phyloP scores from a whole-genome alignment of 2,797 vertebrate species.

The Anas georgica region DNA sequence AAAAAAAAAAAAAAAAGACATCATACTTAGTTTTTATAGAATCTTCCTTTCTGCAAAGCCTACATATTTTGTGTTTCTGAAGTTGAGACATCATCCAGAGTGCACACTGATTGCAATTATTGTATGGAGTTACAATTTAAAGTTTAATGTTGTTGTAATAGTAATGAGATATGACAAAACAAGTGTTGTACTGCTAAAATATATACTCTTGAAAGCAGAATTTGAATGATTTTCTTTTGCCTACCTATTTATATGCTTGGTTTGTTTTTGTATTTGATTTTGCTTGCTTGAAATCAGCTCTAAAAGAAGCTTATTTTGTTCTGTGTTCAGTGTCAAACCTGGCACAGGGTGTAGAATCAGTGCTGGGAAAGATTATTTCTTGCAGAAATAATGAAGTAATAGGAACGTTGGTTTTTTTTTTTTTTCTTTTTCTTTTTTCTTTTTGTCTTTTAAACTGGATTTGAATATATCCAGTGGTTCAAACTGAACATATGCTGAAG shows the following conservation, averaged over 20 bases:
- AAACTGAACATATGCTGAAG: background rate
- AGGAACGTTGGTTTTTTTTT: background rate
- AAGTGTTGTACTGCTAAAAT: background rate
- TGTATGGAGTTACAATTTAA: background rate
- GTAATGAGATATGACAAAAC: background rate
- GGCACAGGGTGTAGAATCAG: background rate
- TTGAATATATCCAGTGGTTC: slow-evolving; percentile 10
- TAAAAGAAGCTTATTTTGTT: background rate
- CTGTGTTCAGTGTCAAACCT: background rate
- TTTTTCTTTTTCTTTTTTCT: accelerated
- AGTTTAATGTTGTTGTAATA: background rate
- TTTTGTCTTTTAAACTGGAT: background rate
- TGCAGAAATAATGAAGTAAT: slow-evolving; percentile 28
- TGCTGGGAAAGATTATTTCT: slow-evolving; percentile 23
- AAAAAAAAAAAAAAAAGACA: background rate
- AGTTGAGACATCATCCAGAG: background rate
- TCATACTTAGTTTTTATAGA: background rate
- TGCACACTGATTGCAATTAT: background rate
- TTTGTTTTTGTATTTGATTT: slow-evolving; percentile 3
- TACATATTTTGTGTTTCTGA: background rate
- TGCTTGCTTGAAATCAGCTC: background rate
- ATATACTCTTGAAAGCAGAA: background rate
- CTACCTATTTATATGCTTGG: background rate
- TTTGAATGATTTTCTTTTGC: background rate
- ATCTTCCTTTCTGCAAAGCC: background rate